Evolutionary conservation across 2,113 vertebrate genomes (phyloP).

Genomic region (Merops nubicus): DNA sequence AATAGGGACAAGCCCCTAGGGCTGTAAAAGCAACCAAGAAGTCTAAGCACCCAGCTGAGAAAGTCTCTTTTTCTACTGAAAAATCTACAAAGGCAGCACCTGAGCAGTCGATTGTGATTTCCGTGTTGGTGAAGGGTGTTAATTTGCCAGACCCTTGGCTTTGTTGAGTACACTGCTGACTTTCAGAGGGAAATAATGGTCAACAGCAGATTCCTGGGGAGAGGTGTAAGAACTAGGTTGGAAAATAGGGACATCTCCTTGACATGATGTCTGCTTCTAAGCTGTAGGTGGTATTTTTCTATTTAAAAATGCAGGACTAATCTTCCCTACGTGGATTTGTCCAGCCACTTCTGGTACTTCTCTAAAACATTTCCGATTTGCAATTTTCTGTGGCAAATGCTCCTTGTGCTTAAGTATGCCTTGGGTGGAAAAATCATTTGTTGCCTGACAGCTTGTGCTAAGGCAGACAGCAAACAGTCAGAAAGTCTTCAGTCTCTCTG

Average conservation of each 20-base stretch:
- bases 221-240: not conserved
- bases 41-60: not conserved
- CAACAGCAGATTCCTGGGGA: not conserved
- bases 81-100: not conserved
- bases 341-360: not conserved
- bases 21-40: not conserved
- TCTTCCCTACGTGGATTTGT: not conserved
- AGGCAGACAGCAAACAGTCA: not conserved
- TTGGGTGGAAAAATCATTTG: not conserved
- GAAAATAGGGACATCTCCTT: not conserved
- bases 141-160: not conserved
- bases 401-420: not conserved
- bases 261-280: not conserved
- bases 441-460: not conserved
- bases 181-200: not conserved
- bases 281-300: not conserved
- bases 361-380: not conserved
- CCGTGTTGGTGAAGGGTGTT: not conserved
- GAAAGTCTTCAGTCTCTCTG: not conserved
- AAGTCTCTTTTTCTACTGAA: not conserved
- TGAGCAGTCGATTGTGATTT: not conserved
- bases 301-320: not conserved
- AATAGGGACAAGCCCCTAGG: not conserved
- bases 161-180: not conserved
- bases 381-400: not conserved